Evolutionary conservation across 2,113 vertebrate genomes (phyloP).

Genomic region (Albula glossodonta): DNA sequence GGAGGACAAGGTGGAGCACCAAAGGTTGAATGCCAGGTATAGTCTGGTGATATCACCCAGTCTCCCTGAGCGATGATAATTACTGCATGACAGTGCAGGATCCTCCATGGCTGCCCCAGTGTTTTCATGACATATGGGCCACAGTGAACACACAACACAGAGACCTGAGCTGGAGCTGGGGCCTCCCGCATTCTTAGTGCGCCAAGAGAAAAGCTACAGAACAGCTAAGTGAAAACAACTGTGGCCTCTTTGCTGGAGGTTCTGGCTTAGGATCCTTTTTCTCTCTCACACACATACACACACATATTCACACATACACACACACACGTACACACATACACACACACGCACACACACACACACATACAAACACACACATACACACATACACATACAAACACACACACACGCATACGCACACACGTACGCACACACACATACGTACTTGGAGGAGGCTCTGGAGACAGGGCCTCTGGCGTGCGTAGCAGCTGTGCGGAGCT

Average conservation of each 20-base stretch:
- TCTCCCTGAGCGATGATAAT: conserved; percentile 57
- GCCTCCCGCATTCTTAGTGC: conserved; percentile 28
- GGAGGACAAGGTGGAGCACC: conserved; percentile 33
- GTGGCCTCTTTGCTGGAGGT: conserved; percentile 45
- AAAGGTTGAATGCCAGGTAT: conserved; percentile 25
- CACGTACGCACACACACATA: conserved; percentile 18
- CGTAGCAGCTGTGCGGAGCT: too few species aligned
- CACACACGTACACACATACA: not conserved
- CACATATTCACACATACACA: not conserved
- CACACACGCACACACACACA: conserved; percentile 27
- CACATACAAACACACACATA: not conserved
- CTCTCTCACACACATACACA: not conserved
- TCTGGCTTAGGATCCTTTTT: conserved; percentile 35
- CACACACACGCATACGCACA: not conserved
- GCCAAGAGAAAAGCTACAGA: conserved; percentile 56
- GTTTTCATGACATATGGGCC: conserved; percentile 1
- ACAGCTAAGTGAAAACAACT: conserved; percentile 72
- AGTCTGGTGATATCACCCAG: conserved; percentile 54
- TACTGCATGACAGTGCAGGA: conserved; percentile 38
- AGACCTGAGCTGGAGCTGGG: not conserved
- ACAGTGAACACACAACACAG: conserved; percentile 5
- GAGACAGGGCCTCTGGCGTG: conserved; percentile 61
- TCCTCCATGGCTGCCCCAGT: conserved; percentile 34
- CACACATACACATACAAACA: conserved; percentile 2
- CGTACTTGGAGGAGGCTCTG: conserved; percentile 77